Conservation (phyloP, 2,888 invertebrate species). For the Tetranychus piercei region DNA sequence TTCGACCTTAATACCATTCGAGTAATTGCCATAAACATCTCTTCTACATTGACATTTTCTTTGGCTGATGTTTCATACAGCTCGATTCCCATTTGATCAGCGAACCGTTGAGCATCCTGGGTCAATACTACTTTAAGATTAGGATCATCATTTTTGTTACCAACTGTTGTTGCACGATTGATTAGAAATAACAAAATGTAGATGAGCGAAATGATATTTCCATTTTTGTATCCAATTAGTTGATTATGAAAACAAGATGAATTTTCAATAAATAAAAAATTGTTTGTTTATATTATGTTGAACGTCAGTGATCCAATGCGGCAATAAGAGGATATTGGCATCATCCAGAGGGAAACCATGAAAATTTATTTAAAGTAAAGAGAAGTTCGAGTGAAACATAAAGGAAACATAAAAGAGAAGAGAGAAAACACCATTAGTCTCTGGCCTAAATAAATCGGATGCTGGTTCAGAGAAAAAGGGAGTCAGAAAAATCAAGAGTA, state of each 20-base stretch:
- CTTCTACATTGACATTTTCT: slow-evolving; percentile 90
- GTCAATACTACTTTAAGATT: slow-evolving; percentile 87
- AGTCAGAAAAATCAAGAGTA: neutral
- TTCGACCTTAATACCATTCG: slow-evolving; percentile 67
- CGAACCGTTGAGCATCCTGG: slow-evolving; percentile 89
- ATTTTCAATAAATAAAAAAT: neutral
- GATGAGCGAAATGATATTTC: neutral
- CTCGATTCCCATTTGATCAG: slow-evolving; percentile 90
- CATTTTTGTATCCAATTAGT: neutral
- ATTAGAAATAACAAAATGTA: no score
- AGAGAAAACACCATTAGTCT: neutral
- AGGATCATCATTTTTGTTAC: slow-evolving; percentile 89
- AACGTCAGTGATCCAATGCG: neutral
- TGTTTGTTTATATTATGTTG: neutral
- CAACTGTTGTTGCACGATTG: slow-evolving; percentile 42
- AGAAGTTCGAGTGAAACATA: neutral
- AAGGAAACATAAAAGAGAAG: neutral
- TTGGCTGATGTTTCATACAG: slow-evolving; percentile 99
- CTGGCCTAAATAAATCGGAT: neutral
- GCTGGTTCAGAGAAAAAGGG: neutral
- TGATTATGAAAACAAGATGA: neutral
- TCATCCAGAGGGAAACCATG: neutral
- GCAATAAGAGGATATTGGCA: neutral
- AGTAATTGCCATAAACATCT: slow-evolving; percentile 71
- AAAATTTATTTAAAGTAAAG: neutral